Evolutionary conservation across 2,113 vertebrate genomes (phyloP).

Genomic region (Epinephelus fuscoguttatus): DNA sequence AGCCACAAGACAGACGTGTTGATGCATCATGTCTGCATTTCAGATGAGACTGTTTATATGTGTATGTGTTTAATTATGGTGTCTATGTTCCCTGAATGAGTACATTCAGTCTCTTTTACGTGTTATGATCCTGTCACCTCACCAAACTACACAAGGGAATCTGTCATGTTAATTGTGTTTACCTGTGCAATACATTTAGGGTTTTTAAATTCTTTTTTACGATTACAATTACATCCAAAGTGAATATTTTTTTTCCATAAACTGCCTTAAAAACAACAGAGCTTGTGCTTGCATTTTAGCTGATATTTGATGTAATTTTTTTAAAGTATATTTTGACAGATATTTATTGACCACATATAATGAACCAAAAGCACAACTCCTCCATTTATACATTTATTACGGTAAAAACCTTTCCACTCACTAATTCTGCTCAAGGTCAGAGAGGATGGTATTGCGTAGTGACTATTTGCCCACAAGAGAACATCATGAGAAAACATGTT

Average conservation of each 20-base stretch:
- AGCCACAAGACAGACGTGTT: background rate
- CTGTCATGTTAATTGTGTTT: background rate
- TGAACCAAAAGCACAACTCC: constrained; percentile 14
- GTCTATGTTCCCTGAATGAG: background rate
- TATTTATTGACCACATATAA: background rate
- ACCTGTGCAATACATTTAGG: background rate
- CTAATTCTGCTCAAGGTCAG: constrained; percentile 50
- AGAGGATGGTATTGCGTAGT: constrained; percentile 53
- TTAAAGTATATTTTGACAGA: background rate
- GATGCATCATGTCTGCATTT: background rate
- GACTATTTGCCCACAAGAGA: constrained; percentile 69
- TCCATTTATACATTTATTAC: constrained; percentile 19
- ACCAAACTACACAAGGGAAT: background rate
- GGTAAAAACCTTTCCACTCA: constrained; percentile 17
- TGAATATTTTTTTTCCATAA: background rate
- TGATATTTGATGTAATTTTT: background rate
- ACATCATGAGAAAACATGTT: constrained; percentile 77
- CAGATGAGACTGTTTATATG: background rate
- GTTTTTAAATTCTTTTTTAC: background rate
- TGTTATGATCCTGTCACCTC: background rate
- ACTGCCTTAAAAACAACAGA: background rate
- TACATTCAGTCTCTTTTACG: background rate
- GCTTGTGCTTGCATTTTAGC: background rate
- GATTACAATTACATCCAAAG: background rate
- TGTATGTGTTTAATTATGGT: background rate